phyloP scores from a whole-genome alignment of 1,140 invertebrate species.

The Uloborus diversus region DNA sequence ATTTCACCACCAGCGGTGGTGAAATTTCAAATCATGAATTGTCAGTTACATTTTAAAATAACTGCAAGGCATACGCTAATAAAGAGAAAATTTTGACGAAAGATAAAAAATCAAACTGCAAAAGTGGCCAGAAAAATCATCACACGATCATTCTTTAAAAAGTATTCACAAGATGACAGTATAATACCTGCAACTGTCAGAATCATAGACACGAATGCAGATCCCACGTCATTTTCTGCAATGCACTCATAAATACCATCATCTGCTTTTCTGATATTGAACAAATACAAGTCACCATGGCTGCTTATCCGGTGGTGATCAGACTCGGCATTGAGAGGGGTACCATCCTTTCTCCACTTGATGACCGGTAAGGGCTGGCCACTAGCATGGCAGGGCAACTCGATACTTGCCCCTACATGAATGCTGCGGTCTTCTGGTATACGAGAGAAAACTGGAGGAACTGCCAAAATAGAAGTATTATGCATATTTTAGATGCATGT shows the following conservation, averaged over 20 bases:
- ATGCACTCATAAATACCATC: conserved; percentile 89
- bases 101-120: no score
- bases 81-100: no score
- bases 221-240: conserved; percentile 81
- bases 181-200: conserved; percentile 74
- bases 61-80: no score
- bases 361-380: conserved; percentile 80
- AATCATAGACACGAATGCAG: conserved; percentile 75
- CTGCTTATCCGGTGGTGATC: conserved; percentile 58
- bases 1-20: no score
- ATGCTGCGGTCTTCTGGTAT: conserved; percentile 80
- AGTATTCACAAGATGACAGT: no score
- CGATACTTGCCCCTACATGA: conserved; percentile 75
- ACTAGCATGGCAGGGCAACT: conserved; percentile 80
- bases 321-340: conserved; percentile 66
- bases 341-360: conserved; percentile 83
- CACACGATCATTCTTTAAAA: no score
- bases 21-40: no score
- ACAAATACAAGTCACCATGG: conserved; percentile 80
- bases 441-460: conserved; percentile 69
- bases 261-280: conserved; percentile 77
- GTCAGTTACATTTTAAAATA: no score
- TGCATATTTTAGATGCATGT: background rate
- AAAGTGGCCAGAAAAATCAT: no score
- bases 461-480: conserved; percentile 48